Evolutionary conservation across 2,888 invertebrate species (phyloP).

Genomic region (Coenonympha arcania): DNA sequence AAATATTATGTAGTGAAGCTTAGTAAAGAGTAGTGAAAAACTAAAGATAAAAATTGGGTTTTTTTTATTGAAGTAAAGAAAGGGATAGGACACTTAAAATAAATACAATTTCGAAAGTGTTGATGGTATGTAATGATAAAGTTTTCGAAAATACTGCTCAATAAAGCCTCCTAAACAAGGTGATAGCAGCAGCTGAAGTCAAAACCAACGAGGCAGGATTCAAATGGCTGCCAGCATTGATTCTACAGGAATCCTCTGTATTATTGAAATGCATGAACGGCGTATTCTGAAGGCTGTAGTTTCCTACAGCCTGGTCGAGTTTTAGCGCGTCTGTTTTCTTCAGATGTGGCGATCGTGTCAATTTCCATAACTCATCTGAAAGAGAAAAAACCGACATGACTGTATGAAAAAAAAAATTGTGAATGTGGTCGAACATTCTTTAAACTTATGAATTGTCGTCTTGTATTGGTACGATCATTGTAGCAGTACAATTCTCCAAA

Average conservation of each 20-base stretch:
- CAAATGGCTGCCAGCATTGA: slow-evolving; percentile 42
- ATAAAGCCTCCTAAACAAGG: slow-evolving; percentile 48
- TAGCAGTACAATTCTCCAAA: too few relatives aligned
- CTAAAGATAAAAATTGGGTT: too few relatives aligned
- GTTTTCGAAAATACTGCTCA: slow-evolving; percentile 17
- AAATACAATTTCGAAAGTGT: background rate
- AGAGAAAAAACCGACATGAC: background rate
- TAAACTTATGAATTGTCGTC: too few relatives aligned
- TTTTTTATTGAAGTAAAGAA: background rate
- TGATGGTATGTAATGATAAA: background rate
- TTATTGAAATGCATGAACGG: slow-evolving; percentile 53
- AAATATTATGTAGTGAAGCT: too few relatives aligned
- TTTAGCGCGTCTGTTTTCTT: slow-evolving; percentile 52
- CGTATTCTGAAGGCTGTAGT: slow-evolving; percentile 47
- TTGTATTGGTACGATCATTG: too few relatives aligned
- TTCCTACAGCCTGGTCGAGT: slow-evolving; percentile 49
- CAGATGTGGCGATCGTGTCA: slow-evolving; percentile 54
- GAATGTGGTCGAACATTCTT: too few relatives aligned
- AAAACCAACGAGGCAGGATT: slow-evolving; percentile 46
- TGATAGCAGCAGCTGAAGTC: slow-evolving; percentile 48
- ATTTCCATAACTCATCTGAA: slow-evolving; percentile 65
- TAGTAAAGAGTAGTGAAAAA: too few relatives aligned
- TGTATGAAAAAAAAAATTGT: too few relatives aligned
- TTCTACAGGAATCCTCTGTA: slow-evolving; percentile 54
- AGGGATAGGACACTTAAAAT: too few relatives aligned